Evolutionary conservation across 2,888 invertebrate genomes (phyloP).

Genomic region (Kryphioiulus occultus): DNA sequence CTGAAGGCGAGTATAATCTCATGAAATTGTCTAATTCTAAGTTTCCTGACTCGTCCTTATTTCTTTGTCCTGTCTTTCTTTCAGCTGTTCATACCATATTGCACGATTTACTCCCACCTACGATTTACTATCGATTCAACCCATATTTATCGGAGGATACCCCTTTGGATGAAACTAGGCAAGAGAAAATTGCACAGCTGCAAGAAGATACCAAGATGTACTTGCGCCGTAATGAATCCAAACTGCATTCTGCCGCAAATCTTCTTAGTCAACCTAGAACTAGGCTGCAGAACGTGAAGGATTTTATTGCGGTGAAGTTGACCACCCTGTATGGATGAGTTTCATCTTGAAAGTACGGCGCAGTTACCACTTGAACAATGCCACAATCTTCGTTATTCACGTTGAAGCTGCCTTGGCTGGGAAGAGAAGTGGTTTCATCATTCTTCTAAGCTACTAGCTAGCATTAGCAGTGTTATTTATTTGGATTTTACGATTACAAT

Average conservation of each 20-base stretch:
- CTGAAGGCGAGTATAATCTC: slow-evolving; percentile 71
- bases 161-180: slow-evolving; percentile 80
- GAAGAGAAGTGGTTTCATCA: background rate
- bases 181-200: slow-evolving; percentile 74
- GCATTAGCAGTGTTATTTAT: background rate
- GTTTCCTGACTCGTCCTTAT: background rate
- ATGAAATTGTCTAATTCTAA: background rate
- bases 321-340: slow-evolving; percentile 2
- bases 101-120: slow-evolving; percentile 76
- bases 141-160: slow-evolving; percentile 83
- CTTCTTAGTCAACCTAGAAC: slow-evolving; percentile 54
- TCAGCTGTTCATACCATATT: slow-evolving; percentile 79
- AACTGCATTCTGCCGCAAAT: slow-evolving; percentile 64
- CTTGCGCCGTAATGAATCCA: slow-evolving; percentile 79
- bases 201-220: slow-evolving; percentile 80
- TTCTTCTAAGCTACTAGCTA: too few relatives aligned
- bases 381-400: background rate
- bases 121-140: slow-evolving; percentile 84
- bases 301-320: slow-evolving; percentile 44
- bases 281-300: slow-evolving; percentile 44
- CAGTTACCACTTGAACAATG: background rate
- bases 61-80: slow-evolving; percentile 54
- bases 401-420: background rate
- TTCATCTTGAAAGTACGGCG: background rate
- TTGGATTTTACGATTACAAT: background rate